Percentiles rank a stretch among this genome's conserved stretches.
Conservation (phyloP, 1,140 invertebrate species). For the Sogatella furcifera region DNA sequence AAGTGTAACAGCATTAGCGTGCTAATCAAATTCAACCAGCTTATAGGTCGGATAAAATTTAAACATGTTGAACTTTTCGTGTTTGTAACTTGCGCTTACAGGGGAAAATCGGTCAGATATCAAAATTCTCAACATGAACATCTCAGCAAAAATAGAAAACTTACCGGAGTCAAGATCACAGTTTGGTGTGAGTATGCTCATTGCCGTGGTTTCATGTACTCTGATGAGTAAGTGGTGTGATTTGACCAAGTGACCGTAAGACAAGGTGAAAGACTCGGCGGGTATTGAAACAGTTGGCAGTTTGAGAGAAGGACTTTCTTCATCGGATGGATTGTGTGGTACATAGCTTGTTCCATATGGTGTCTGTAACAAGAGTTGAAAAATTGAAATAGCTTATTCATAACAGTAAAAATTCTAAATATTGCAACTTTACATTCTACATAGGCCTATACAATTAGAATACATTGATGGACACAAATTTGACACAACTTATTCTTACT, state of each 20-base stretch:
- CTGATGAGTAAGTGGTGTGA: conserved; percentile 78
- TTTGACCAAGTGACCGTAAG: conserved; percentile 72
- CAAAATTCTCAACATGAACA: no score
- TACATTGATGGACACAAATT: neutral
- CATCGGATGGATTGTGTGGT: conserved; percentile 67
- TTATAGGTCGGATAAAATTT: no score
- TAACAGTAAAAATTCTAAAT: conserved; percentile 20
- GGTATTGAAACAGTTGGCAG: conserved; percentile 72
- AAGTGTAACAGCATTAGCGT: no score
- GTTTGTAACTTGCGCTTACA: no score
- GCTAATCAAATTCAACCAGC: no score
- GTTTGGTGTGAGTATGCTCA: conserved; percentile 11
- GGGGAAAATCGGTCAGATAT: no score
- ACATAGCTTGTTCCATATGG: conserved; percentile 64
- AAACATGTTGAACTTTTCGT: no score
- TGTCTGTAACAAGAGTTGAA: conserved; percentile 30
- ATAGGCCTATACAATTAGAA: neutral
- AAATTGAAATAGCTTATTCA: neutral
- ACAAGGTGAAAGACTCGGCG: conserved; percentile 69
- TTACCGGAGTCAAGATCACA: conserved; percentile 17
- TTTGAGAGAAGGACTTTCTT: conserved; percentile 53
- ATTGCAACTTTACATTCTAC: no score
- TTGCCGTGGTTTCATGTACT: conserved; percentile 43
- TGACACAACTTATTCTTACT: no score
- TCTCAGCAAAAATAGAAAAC: neutral